Percentiles rank a stretch among this genome's conserved stretches.
Conservation (phyloP, 1,140 invertebrate species). For the Heliconius hermathena region DNA sequence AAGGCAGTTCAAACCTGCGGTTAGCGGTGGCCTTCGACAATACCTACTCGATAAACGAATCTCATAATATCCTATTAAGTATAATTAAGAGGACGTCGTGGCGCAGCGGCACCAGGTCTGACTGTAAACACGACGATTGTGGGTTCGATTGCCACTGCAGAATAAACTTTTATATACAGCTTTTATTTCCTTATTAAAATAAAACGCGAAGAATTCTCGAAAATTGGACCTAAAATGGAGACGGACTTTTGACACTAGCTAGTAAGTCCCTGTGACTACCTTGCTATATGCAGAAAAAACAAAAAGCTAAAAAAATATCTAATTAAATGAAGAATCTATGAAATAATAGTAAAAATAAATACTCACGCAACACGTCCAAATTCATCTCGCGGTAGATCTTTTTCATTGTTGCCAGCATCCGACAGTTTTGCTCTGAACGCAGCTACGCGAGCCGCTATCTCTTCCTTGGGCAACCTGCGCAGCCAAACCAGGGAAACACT, state of each 20-base stretch:
- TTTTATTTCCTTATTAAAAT: too few species aligned
- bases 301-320: too few species aligned
- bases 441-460: slow-evolving; percentile 90
- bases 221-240: too few species aligned
- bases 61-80: neutral
- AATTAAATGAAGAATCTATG: too few species aligned
- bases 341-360: neutral
- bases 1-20: neutral
- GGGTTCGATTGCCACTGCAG: too few species aligned
- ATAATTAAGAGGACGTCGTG: neutral
- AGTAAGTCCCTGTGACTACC: too few species aligned
- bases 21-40: slow-evolving; percentile 1
- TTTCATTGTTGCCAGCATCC: slow-evolving; percentile 82
- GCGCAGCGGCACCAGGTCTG: too few species aligned
- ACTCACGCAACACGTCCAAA: slow-evolving; percentile 89
- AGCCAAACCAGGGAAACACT: slow-evolving; percentile 75
- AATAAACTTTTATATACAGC: too few species aligned
- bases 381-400: slow-evolving; percentile 86
- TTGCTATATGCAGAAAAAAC: too few species aligned
- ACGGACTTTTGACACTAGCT: too few species aligned
- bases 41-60: neutral
- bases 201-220: too few species aligned
- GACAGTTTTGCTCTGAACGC: slow-evolving; percentile 91
- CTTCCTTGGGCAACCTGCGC: slow-evolving; percentile 88
- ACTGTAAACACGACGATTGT: too few species aligned